phyloP scores from a whole-genome alignment of 1,140 invertebrate genomes.

The Formica selysi region DNA sequence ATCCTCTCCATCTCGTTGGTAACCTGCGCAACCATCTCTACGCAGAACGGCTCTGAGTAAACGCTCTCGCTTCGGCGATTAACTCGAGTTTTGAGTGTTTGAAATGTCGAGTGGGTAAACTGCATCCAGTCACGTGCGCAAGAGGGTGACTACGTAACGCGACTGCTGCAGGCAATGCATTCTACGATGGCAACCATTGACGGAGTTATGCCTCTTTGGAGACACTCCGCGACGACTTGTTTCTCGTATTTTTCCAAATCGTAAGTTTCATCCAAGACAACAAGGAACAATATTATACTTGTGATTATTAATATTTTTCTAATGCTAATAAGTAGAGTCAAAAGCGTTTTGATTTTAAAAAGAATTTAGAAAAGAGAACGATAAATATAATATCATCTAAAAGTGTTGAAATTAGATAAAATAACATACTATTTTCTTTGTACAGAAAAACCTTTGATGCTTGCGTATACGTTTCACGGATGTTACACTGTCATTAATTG shows the following conservation, averaged over 20 bases:
- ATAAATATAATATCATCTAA: neutral
- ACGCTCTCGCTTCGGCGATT: constrained; percentile 81
- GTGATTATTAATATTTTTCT: neutral
- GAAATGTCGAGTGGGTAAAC: constrained; percentile 81
- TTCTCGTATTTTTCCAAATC: constrained; percentile 18
- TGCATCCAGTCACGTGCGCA: constrained; percentile 79
- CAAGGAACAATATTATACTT: neutral
- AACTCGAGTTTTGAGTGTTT: constrained; percentile 84
- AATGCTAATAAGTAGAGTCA: neutral
- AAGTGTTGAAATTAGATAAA: neutral
- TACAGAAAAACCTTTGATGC: neutral
- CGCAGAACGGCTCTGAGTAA: constrained; percentile 73
- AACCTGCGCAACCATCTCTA: constrained; percentile 57
- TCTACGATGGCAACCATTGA: constrained; percentile 36
- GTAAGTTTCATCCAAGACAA: neutral
- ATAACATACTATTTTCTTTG: neutral
- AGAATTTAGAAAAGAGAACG: too few relatives aligned
- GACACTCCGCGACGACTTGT: neutral
- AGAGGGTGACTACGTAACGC: constrained; percentile 72
- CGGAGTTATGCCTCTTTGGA: constrained; percentile 32
- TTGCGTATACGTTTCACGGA: neutral
- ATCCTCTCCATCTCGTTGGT: constrained; percentile 61
- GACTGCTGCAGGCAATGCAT: constrained; percentile 37
- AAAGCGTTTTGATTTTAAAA: neutral
- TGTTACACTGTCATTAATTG: neutral